A percentile compares a stretch with the other conserved stretches of the same genome.
These are phyloP conservation scores for Zaprionus lineosus DNA, from an alignment of 2,888 invertebrate species.

Conservation along the genomic window DNA sequence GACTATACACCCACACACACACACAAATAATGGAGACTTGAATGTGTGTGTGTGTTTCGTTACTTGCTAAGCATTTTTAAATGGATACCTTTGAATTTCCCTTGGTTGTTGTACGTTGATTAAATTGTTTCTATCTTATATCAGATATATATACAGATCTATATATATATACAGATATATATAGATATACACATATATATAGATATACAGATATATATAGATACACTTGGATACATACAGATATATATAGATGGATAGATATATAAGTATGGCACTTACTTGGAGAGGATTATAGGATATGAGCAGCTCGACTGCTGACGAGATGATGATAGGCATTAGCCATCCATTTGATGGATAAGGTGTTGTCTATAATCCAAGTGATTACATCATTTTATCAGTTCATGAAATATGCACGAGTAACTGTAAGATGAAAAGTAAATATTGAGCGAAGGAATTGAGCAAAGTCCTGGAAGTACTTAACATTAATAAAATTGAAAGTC, in stretches of 20 bases:
- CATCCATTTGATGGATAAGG: conserved; percentile 44
- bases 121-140: conserved; percentile 57
- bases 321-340: conserved; percentile 31
- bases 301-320: conserved; percentile 32
- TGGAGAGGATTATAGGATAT: conserved; percentile 49
- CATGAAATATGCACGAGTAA: conserved; percentile 26
- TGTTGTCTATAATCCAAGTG: conserved; percentile 18
- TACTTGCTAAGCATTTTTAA: conserved; percentile 71
- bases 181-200: neutral
- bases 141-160: neutral
- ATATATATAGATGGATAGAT: neutral
- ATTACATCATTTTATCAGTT: conserved; percentile 19
- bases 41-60: conserved; percentile 7
- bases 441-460: neutral
- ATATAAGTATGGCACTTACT: conserved; percentile 37
- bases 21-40: too few species aligned
- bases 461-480: too few species aligned
- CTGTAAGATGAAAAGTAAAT: neutral
- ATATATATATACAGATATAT: neutral
- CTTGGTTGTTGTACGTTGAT: conserved; percentile 57
- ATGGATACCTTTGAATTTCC: conserved; percentile 55
- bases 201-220: neutral
- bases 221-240: neutral
- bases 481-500: too few species aligned
- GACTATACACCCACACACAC: too few species aligned